Base-by-base conservation (phyloP, 2,113 vertebrate genomes). In the Tinamus guttatus region DNA sequence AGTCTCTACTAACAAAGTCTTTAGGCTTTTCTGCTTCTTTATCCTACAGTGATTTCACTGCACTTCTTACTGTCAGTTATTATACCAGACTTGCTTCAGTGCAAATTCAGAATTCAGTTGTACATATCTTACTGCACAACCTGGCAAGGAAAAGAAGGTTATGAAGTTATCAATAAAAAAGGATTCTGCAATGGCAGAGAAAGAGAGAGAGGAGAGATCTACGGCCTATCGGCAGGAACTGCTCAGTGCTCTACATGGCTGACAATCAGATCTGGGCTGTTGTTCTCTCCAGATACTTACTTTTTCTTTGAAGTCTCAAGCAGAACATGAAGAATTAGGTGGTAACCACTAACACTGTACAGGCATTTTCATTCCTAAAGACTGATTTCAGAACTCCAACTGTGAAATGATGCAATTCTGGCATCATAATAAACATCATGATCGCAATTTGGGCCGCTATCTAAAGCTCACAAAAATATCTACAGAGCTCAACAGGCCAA, bases 231-330 rank as follows among this genome's bases (percentile, higher is more conserved):
- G 67, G 43, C 68, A 93, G 52, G 70, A 36, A 62, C 22, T 51
- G 87, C 70, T 95, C 71, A 63, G 43, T 11, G 5, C 54, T 47
- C 76, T 56, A 59, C 28, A 24, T 0, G 1, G 62, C 51, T 85
- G 54, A 74, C 91, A 94, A 85, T 70, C 27, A 3, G 36, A 80
- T 59, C 67, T 49, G 47, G 54, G 27, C 54, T 87, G 30, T 79
- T 93, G 67, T 38, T 80, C 21, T 59, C 67, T 65, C 49, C 30
- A 82, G 51, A 63, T 83, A 77, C 16, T 4, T 4, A 68, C 43
- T 87, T 95, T 30, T 74, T 22, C 84, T 93, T 89, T 94, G 78
- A 95, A 87, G 74, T 93, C 40, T 77, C 59, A 76, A 75, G 68
- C n/a, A 78, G 68, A 74, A 96, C 65, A 85, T 77, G 78, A 81